phyloP scores from a whole-genome alignment of 2,113 vertebrate species.

The Porphyrio hochstetteri region DNA sequence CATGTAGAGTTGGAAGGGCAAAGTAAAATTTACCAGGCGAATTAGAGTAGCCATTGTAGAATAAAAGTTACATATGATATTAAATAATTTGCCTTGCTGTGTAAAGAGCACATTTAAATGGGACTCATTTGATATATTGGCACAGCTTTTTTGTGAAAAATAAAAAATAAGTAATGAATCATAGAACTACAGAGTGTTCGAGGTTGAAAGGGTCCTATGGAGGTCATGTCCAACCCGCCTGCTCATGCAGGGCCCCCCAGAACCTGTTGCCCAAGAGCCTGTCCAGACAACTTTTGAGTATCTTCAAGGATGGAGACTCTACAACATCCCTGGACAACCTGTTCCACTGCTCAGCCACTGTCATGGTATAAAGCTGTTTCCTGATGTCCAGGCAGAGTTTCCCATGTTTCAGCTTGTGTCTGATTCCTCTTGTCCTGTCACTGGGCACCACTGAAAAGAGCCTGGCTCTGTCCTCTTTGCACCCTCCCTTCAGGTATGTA shows the following conservation, averaged over 20 bases:
- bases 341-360: neutral
- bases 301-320: neutral
- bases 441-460: neutral
- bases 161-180: neutral
- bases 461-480: neutral
- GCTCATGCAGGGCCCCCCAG: neutral
- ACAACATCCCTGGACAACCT: too few species aligned
- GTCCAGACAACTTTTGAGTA: neutral
- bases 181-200: neutral
- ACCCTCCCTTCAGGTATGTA: neutral
- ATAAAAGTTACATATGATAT: neutral
- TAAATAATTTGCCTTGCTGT: neutral
- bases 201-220: neutral
- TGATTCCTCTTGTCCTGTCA: neutral
- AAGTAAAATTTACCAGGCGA: neutral
- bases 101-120: neutral
- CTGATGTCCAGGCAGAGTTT: neutral
- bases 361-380: neutral
- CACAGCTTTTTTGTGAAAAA: neutral
- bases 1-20: neutral
- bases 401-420: neutral
- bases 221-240: neutral
- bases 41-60: neutral
- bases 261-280: rapidly evolving
- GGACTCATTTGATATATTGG: neutral